phyloP scores from a whole-genome alignment of 2,113 vertebrate genomes.

The Tragelaphus buxtoni region DNA sequence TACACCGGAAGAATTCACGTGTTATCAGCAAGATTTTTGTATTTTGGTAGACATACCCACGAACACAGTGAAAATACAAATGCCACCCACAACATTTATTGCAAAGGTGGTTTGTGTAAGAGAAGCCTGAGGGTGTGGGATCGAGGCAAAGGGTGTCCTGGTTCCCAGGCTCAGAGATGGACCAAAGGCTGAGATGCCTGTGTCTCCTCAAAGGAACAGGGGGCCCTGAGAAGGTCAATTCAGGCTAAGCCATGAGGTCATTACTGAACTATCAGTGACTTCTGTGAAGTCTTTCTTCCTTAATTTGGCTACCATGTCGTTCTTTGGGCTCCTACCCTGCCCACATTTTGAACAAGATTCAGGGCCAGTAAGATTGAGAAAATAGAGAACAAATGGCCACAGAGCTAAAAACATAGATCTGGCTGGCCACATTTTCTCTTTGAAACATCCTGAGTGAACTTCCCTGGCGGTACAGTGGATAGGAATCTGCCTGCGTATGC shows the following conservation, averaged over 20 bases:
- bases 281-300: neutral
- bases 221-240: neutral
- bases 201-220: neutral
- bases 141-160: neutral
- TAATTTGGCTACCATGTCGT: neutral
- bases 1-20: neutral
- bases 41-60: neutral
- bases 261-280: neutral
- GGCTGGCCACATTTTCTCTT: neutral
- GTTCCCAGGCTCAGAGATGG: neutral
- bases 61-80: neutral
- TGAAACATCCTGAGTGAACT: neutral
- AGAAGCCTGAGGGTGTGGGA: neutral
- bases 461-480: neutral
- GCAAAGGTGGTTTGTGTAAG: neutral
- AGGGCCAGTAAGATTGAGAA: neutral
- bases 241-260: neutral
- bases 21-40: neutral
- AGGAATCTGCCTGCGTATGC: neutral
- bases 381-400: neutral
- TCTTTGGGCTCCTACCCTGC: neutral
- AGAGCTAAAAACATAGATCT: neutral
- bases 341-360: neutral
- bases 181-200: neutral
- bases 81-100: accelerated